A percentile compares a stretch with the other conserved stretches of the same genome.
Conservation (phyloP, 2,113 vertebrate genomes). For the Epinephelus moara region DNA sequence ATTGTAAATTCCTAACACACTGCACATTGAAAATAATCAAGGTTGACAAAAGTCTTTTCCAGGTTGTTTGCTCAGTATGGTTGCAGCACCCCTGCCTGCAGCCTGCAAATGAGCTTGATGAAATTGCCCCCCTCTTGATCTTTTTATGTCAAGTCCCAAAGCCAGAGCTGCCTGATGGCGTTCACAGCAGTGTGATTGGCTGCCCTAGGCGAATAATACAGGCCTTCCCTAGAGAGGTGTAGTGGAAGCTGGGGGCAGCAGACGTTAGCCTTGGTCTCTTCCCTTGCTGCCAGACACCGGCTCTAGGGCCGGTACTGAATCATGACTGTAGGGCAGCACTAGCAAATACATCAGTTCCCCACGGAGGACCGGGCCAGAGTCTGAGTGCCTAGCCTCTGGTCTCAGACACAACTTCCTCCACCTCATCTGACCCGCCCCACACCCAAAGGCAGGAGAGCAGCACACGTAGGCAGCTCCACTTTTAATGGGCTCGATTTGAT, state of each 20-base stretch:
- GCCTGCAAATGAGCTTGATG: slow-evolving; percentile 60
- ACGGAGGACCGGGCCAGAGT: slow-evolving; percentile 48
- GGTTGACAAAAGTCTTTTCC: slow-evolving; percentile 2
- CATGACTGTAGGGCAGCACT: slow-evolving; percentile 66
- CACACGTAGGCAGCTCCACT: not conserved
- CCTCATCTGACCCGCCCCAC: slow-evolving; percentile 31
- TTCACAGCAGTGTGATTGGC: slow-evolving; percentile 65
- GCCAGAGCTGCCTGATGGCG: slow-evolving; percentile 31
- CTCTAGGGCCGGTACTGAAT: slow-evolving; percentile 58
- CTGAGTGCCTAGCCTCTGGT: slow-evolving; percentile 57
- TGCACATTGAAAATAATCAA: slow-evolving; percentile 21
- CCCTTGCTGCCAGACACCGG: slow-evolving; percentile 54
- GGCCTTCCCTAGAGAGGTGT: slow-evolving; percentile 61
- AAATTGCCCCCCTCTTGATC: slow-evolving; percentile 52
- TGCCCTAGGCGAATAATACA: slow-evolving; percentile 56
- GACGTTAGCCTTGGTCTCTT: slow-evolving; percentile 57
- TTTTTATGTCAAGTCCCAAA: slow-evolving; percentile 63
- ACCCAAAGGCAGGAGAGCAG: slow-evolving; percentile 31
- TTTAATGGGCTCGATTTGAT: slow-evolving; percentile 35
- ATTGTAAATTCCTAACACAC: slow-evolving; percentile 13
- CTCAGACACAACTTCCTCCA: slow-evolving; percentile 38
- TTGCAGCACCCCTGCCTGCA: slow-evolving; percentile 27
- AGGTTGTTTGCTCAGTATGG: slow-evolving; percentile 21
- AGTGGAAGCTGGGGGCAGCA: slow-evolving; percentile 51
- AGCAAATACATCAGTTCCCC: slow-evolving; percentile 71